Evolutionary conservation across 2,888 invertebrate genomes (phyloP).

Genomic region (Automeris io): DNA sequence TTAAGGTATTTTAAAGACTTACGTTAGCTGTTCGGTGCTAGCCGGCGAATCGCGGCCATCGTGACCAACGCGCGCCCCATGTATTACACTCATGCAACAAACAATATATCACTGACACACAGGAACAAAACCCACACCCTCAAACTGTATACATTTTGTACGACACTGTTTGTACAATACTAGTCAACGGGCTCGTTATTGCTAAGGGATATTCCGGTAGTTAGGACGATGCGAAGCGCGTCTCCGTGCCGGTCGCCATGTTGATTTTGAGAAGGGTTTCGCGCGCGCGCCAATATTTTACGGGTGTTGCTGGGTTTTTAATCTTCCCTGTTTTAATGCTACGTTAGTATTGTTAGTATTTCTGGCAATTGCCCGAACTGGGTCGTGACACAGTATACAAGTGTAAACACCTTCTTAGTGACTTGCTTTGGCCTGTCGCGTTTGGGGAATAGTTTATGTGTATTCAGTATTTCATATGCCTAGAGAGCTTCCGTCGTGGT

Average conservation of each 20-base stretch:
- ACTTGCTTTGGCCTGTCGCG: no score
- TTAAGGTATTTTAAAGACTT: constrained; percentile 35
- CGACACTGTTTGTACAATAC: constrained; percentile 24
- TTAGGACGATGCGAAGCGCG: constrained; percentile 54
- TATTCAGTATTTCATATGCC: no score
- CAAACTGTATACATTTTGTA: constrained; percentile 48
- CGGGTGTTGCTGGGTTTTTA: constrained; percentile 28
- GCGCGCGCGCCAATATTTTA: constrained; percentile 68
- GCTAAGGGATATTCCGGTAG: constrained; percentile 34
- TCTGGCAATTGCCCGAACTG: no score
- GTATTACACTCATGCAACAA: constrained; percentile 68
- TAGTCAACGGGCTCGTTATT: constrained; percentile 19
- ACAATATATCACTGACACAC: constrained; percentile 51
- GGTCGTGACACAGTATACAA: no score
- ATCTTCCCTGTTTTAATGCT: constrained; percentile 14
- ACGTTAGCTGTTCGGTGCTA: constrained; percentile 72
- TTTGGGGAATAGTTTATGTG: no score
- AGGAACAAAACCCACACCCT: constrained; percentile 31
- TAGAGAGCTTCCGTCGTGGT: no score
- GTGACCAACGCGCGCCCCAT: constrained; percentile 59
- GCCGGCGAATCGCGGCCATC: constrained; percentile 68
- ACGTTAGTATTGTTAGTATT: no score
- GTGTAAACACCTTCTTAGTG: no score
- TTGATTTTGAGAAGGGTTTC: constrained; percentile 56
- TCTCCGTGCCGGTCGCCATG: constrained; percentile 61